phyloP scores from a whole-genome alignment of 2,113 vertebrate species.

The Prionailurus viverrinus region DNA sequence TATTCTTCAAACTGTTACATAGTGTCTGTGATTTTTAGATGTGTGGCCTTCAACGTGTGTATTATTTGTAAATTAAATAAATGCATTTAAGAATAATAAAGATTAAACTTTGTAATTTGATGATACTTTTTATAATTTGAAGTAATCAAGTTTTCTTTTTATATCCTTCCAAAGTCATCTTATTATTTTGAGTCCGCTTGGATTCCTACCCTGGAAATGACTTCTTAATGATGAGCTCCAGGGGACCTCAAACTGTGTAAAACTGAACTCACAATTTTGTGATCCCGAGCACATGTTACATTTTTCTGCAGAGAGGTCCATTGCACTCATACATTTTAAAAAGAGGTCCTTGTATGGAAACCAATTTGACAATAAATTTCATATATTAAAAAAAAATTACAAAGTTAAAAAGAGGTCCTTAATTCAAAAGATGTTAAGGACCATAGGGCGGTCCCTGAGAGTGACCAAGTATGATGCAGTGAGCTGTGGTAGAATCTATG shows the following conservation, averaged over 20 bases:
- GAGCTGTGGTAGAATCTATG: neutral
- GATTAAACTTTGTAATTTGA: neutral
- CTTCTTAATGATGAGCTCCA: neutral
- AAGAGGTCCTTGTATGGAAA: neutral
- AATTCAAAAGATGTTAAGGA: neutral
- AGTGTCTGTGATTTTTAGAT: neutral
- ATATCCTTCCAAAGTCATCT: neutral
- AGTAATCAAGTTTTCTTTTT: neutral
- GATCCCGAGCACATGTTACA: neutral
- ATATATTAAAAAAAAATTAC: no score
- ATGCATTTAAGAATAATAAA: neutral
- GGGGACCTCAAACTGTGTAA: neutral
- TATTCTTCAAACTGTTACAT: neutral
- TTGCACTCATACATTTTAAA: neutral
- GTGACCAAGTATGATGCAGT: neutral
- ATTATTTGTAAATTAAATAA: neutral
- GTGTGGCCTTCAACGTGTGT: neutral
- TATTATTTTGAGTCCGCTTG: neutral
- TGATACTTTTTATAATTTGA: neutral
- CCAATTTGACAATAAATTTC: no score
- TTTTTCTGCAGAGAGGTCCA: neutral
- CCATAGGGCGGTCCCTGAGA: neutral
- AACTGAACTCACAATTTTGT: neutral
- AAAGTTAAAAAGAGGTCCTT: neutral
- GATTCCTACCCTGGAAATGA: no score